Percentiles rank a stretch among this genome's conserved stretches.
Conservation (phyloP, 1,140 invertebrate species). For the Drosophila ficusphila region DNA sequence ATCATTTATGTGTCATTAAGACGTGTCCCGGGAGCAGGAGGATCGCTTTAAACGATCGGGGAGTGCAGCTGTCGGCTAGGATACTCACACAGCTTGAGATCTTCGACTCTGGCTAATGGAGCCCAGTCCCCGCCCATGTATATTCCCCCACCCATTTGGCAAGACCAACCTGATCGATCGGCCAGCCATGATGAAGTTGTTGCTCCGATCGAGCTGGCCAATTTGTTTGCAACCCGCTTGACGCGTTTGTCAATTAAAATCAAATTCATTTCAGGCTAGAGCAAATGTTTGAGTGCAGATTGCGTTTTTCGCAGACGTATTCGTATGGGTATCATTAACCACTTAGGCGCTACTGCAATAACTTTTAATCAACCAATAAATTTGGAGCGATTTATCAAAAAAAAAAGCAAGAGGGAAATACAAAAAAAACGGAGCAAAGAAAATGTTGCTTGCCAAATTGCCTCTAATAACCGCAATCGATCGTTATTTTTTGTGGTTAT, state of each 20-base stretch:
- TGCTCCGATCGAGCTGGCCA: constrained; percentile 57
- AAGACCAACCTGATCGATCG: constrained; percentile 29
- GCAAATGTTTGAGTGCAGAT: constrained; percentile 30
- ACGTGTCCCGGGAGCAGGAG: constrained; percentile 29
- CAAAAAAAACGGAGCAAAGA: constrained; percentile 14
- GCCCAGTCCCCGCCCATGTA: constrained; percentile 60
- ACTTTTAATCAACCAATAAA: constrained; percentile 83
- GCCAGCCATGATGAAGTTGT: constrained; percentile 70
- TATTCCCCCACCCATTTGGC: neutral
- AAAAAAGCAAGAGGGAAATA: constrained; percentile 1
- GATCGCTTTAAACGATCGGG: constrained; percentile 3
- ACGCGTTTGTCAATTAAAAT: constrained; percentile 82
- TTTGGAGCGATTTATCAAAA: constrained; percentile 77
- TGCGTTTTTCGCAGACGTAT: constrained; percentile 18
- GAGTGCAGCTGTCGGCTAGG: constrained; percentile 26
- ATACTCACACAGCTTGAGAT: constrained; percentile 57
- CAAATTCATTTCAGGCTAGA: constrained; percentile 69
- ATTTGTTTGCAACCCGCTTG: constrained; percentile 71
- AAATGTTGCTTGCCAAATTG: constrained; percentile 79
- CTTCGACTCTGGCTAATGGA: constrained; percentile 57
- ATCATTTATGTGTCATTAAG: constrained; percentile 79
- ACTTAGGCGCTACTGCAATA: constrained; percentile 79
- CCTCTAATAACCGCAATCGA: constrained; percentile 83
- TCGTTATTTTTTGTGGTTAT: constrained; percentile 83
- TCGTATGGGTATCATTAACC: constrained; percentile 68